Conservation (phyloP, 2,888 invertebrate genomes). For the Nephrotoma appendiculata region DNA sequence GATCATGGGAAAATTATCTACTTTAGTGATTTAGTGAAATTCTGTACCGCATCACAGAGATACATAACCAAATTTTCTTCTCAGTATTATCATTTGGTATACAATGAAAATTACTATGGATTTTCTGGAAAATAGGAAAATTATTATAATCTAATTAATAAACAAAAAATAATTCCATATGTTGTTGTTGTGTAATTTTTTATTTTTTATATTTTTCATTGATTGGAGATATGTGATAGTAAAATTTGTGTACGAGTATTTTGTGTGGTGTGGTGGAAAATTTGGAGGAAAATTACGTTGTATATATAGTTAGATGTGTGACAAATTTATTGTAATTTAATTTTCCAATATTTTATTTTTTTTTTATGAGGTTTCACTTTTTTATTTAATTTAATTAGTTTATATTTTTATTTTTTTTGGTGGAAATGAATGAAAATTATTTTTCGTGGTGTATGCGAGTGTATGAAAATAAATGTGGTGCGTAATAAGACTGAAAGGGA, state of each 20-base stretch:
- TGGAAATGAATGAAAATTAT: not conserved
- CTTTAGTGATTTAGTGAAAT: not conserved
- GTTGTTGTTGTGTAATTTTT: not conserved
- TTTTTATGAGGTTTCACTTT: not conserved
- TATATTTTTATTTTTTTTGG: not conserved
- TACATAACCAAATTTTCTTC: not conserved
- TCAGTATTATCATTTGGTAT: not conserved
- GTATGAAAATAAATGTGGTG: no score
- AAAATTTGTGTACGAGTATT: not conserved
- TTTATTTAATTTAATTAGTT: not conserved
- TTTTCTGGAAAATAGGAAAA: not conserved
- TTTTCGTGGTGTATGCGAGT: not conserved
- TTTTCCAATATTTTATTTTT: not conserved
- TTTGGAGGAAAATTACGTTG: not conserved
- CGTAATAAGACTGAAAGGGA: not conserved
- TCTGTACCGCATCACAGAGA: not conserved
- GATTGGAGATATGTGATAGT: not conserved
- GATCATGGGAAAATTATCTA: not conserved
- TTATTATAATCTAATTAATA: not conserved
- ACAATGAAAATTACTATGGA: not conserved
- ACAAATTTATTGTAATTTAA: not conserved
- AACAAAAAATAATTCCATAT: not conserved
- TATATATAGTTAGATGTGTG: not conserved
- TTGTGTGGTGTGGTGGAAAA: not conserved
- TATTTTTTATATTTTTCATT: not conserved